phyloP scores from a whole-genome alignment of 2,888 invertebrate genomes.

The Amitus sp. region DNA sequence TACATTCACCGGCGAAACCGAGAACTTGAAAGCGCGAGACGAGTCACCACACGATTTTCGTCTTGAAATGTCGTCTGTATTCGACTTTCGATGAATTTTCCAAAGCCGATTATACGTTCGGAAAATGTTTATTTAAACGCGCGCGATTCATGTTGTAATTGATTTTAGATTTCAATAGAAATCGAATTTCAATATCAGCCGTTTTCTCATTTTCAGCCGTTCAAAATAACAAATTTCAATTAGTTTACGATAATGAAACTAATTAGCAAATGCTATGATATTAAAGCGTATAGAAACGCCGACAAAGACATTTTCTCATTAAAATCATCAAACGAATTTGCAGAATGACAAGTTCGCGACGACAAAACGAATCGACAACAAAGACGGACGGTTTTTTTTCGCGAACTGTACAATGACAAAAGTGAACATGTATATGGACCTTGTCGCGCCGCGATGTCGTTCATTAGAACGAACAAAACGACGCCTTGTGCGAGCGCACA shows the following conservation, averaged over 20 bases:
- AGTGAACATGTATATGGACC: not conserved
- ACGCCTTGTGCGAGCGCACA: not conserved
- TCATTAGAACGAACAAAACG: not conserved
- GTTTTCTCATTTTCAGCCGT: not conserved
- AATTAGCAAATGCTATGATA: no score
- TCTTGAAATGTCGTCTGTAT: no score
- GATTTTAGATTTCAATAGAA: not conserved
- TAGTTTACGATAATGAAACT: no score
- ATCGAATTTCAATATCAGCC: not conserved
- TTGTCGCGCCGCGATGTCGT: not conserved
- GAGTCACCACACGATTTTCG: no score
- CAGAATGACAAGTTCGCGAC: no score
- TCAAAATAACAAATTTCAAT: no score
- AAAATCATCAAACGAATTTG: no score
- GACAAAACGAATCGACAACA: not conserved
- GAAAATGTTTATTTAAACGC: not conserved
- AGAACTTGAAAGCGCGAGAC: no score
- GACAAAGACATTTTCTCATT: no score
- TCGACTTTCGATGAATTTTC: no score
- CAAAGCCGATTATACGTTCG: no score
- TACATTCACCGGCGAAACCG: not conserved
- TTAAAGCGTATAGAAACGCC: no score
- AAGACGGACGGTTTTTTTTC: not conserved
- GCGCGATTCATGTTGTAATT: slow-evolving; percentile 1
- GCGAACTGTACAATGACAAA: not conserved